These are phyloP conservation scores for Cybosia mesomella DNA, from an alignment of 2,888 invertebrate species.

Conservation along the genomic window DNA sequence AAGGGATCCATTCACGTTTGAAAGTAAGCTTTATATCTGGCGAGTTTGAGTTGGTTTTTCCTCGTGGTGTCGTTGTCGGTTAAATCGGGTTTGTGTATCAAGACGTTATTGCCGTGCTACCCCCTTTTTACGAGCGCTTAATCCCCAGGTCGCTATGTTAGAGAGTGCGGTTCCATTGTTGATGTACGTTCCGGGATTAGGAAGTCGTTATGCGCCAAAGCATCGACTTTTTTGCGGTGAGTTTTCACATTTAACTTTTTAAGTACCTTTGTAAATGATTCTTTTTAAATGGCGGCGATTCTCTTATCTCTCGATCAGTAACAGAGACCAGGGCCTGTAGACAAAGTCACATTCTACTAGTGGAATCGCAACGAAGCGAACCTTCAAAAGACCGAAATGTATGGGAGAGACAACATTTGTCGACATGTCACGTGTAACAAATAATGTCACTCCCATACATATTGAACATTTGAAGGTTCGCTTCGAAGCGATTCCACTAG, in stretches of 20 bases:
- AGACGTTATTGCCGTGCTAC: constrained; percentile 80
- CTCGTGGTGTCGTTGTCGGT: constrained; percentile 23
- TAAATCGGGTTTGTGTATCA: constrained; percentile 68
- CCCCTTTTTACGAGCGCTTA: constrained; percentile 84
- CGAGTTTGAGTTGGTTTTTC: constrained; percentile 44
- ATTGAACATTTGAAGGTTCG: too few relatives aligned
- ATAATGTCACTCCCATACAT: too few relatives aligned
- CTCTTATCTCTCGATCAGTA: not conserved
- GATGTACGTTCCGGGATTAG: constrained; percentile 40
- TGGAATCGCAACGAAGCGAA: too few relatives aligned
- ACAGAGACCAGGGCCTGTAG: too few relatives aligned
- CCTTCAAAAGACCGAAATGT: too few relatives aligned
- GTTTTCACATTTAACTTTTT: constrained; percentile 1
- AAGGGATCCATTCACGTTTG: not conserved
- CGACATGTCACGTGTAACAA: too few relatives aligned
- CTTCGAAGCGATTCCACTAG: too few relatives aligned
- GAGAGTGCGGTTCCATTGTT: constrained; percentile 55
- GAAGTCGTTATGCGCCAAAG: constrained; percentile 4
- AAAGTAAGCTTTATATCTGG: constrained; percentile 43
- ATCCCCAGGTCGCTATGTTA: constrained; percentile 72
- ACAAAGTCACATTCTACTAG: too few relatives aligned
- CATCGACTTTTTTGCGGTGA: not conserved
- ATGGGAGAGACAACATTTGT: too few relatives aligned
- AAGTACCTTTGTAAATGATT: not conserved
- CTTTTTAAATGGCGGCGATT: not conserved